Evolutionary conservation across 2,113 vertebrate species (phyloP), one percentile per base, ranked within the genome.

Genomic region (Bathybates hornii): DNA sequence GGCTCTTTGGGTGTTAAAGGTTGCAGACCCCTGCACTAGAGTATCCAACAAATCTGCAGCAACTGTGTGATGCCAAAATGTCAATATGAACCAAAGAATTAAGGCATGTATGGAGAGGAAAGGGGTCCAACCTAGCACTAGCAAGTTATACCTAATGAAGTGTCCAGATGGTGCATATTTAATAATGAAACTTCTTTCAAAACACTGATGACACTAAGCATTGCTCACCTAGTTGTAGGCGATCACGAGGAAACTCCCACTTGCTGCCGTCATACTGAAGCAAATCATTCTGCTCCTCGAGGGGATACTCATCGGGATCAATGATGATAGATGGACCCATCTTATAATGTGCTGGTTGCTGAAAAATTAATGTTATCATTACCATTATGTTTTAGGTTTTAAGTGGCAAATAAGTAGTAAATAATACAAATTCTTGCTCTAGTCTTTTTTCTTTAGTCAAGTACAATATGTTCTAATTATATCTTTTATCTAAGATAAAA

Each of bases 181-280:
- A 43, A 54, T 32, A 8, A n/a, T 73, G 1, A 76, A 43, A 17
- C 4, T 14, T 84, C 9, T 56, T 1, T n/a, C 61, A 1, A 13
- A n/a, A 14, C 9, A 80, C 7, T 43, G 59, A 9, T 36, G 12
- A 6, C 6, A 50, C 34, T 29, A 38, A 14, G 68, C 3, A 13
- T n/a, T 50, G 10, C 92, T 89, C 79, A 95, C 95, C 95, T 7
- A 95, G 92, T 41, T 86, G 96, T 79, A 99, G 96, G 11, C 97
- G 96, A 82, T 99, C 98, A 12, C 97, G 94, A 2, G 98, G 98
- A 94, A 99, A 99, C 95, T 99, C 98, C 98, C 98, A 99, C 87
- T 98, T 98, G 76, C 94, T 98, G 96, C 97, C 97, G 91, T 99
- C 98, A 0, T 99, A 99, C 54, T 98, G 98, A 36, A 99, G 96